These are phyloP conservation scores for Pseudotriccus pelzelni DNA, from an alignment of 2,797 vertebrate species.

Conservation along the genomic window DNA sequence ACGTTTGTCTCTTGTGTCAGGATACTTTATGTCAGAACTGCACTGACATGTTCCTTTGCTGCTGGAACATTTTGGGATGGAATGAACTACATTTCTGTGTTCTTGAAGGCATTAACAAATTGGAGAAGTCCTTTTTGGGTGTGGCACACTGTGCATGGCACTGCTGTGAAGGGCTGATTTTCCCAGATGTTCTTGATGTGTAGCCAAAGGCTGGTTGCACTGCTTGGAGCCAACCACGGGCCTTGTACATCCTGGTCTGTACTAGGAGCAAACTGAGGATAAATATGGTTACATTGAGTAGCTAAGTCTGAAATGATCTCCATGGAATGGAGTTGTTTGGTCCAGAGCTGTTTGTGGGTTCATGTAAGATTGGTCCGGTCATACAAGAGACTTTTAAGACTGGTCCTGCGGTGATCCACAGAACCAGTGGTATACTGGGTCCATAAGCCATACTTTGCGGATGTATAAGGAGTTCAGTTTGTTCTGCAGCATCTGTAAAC, in stretches of 20 bases:
- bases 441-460: not conserved
- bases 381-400: not conserved
- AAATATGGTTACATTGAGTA: not conserved
- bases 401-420: not conserved
- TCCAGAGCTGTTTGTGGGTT: not conserved
- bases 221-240: not conserved
- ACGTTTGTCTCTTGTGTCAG: not conserved
- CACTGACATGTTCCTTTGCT: not conserved
- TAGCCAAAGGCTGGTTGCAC: not conserved
- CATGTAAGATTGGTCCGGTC: not conserved
- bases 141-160: not conserved
- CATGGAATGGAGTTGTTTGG: not conserved
- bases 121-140: not conserved
- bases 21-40: not conserved
- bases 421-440: not conserved
- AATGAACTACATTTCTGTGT: not conserved
- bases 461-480: not conserved
- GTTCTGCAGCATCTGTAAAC: not conserved
- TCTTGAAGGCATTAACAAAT: not conserved
- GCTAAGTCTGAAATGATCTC: not conserved
- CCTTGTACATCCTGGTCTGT: not conserved
- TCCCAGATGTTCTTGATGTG: accelerated
- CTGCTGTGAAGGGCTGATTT: not conserved
- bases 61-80: not conserved
- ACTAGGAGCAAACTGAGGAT: not conserved